Percentiles rank a stretch among this genome's conserved stretches.
These are phyloP conservation scores for Chloropsis hardwickii DNA, from an alignment of 2,113 vertebrate species.

Conservation along the genomic window DNA sequence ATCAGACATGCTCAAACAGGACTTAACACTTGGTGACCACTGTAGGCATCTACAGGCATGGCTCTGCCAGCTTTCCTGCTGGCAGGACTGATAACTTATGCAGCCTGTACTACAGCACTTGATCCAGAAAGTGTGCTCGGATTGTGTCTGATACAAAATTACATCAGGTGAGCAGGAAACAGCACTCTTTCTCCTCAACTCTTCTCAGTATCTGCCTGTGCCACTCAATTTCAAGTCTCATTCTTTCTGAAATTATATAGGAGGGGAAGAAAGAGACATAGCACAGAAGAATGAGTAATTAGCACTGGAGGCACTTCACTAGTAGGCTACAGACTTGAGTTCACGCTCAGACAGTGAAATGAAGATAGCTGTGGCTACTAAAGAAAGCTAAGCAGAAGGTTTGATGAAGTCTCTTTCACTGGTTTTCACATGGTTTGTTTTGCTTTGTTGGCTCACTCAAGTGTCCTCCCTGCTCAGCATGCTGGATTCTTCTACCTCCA, in stretches of 20 bases:
- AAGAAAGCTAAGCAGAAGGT: neutral
- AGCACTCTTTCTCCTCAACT: neutral
- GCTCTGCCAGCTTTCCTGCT: neutral
- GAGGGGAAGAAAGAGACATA: neutral
- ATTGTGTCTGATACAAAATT: neutral
- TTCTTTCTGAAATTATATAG: neutral
- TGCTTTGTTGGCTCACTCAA: fast-evolving
- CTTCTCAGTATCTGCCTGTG: neutral
- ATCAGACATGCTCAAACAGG: neutral
- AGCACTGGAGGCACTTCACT: neutral
- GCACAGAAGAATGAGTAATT: neutral
- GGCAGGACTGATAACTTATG: fast-evolving
- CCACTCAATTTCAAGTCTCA: neutral
- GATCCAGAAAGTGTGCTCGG: neutral
- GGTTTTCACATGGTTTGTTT: neutral
- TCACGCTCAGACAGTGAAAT: neutral
- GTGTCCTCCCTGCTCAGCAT: neutral
- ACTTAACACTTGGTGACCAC: neutral
- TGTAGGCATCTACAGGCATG: neutral
- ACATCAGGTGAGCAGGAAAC: neutral
- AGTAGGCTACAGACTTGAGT: neutral
- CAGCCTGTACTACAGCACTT: neutral
- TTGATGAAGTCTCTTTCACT: neutral
- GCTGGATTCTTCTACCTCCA: neutral
- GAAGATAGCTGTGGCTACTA: neutral